Evolutionary conservation across 2,113 vertebrate species (phyloP).

Genomic region (Pan troglodytes): NHGRI_mPanTro3-v2.1_pri NC_072409.2:84165501-84166000

Average conservation of each 20-base stretch:
- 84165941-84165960: not conserved
- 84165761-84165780: slow-evolving; percentile 42
- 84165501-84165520: slow-evolving; percentile 28
- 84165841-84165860: not conserved
- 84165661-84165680: not conserved
- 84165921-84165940: not conserved
- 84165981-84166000: not conserved
- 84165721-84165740: not conserved
- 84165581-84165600: slow-evolving; percentile 24
- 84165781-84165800: not conserved
- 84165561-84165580: not conserved
- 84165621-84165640: not conserved
- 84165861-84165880: not conserved
- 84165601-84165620: slow-evolving; percentile 16
- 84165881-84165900: not conserved
- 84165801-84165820: not conserved
- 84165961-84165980: not conserved
- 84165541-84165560: not conserved
- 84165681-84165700: slow-evolving; percentile 7
- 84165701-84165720: slow-evolving; percentile 40
- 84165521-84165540: not conserved
- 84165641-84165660: not conserved
- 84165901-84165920: not conserved
- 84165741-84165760: not conserved
- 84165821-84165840: not conserved